A percentile compares a stretch with the other conserved stretches of the same genome.
These are phyloP conservation scores for Spodoptera picta DNA, from an alignment of 2,888 invertebrate genomes.

Conservation along the genomic window DNA sequence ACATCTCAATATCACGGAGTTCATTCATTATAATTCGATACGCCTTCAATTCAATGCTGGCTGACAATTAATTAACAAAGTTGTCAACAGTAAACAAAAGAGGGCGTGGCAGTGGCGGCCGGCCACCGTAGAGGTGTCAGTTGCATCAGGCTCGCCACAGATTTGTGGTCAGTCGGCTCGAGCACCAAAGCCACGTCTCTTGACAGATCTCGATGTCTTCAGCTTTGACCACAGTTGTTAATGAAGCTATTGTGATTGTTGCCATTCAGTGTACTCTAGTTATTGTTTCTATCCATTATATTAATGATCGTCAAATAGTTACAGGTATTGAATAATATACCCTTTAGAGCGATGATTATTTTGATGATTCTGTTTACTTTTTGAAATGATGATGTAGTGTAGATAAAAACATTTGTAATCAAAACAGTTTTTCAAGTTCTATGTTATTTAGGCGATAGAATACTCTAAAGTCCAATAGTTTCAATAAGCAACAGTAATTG, in stretches of 20 bases:
- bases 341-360: too few species aligned
- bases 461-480: too few species aligned
- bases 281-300: slow-evolving; percentile 18
- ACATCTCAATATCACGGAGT: slow-evolving; percentile 22
- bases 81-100: slow-evolving; percentile 81
- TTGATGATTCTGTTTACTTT: too few species aligned
- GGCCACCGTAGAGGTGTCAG: slow-evolving; percentile 75
- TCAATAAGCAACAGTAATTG: too few species aligned
- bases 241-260: slow-evolving; percentile 64
- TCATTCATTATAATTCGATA: slow-evolving; percentile 46
- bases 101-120: slow-evolving; percentile 73
- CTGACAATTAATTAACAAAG: slow-evolving; percentile 75
- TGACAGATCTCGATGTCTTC: slow-evolving; percentile 69
- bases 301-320: slow-evolving; percentile 14
- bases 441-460: too few species aligned
- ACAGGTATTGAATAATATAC: too few species aligned
- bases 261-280: slow-evolving; percentile 10
- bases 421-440: too few species aligned
- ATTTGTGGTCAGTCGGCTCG: slow-evolving; percentile 81
- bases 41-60: slow-evolving; percentile 51
- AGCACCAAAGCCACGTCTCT: slow-evolving; percentile 67
- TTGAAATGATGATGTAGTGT: too few species aligned
- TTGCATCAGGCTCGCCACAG: slow-evolving; percentile 76
- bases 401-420: too few species aligned
- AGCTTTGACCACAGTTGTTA: slow-evolving; percentile 71